These are phyloP conservation scores for Perodicticus potto DNA, from an alignment of 2,797 vertebrate genomes.

Conservation along the genomic window DNA sequence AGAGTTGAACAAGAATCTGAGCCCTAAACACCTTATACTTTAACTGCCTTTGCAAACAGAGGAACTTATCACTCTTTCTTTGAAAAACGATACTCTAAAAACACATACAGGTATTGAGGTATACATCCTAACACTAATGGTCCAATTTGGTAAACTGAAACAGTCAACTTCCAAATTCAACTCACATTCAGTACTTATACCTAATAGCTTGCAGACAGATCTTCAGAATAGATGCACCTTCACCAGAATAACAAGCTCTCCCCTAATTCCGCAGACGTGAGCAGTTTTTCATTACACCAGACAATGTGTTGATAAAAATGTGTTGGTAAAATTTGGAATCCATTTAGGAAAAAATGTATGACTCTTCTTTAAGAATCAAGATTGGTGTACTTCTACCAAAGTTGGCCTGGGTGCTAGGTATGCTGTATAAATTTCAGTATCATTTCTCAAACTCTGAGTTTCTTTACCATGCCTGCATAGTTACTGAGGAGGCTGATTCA, in stretches of 20 bases:
- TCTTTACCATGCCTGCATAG: constrained; percentile 63
- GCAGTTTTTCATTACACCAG: constrained; percentile 12
- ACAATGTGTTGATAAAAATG: constrained; percentile 14
- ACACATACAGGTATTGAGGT: not conserved
- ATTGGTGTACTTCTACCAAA: not conserved
- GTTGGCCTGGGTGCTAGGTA: not conserved
- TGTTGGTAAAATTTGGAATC: constrained; percentile 29
- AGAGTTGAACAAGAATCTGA: constrained; percentile 11
- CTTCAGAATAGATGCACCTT: constrained; percentile 32
- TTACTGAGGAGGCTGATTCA: constrained; percentile 49
- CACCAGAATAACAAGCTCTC: constrained; percentile 21
- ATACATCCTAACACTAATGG: not conserved
- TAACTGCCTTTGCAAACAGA: constrained; percentile 5
- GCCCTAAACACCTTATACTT: not conserved
- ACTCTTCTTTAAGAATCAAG: constrained; percentile 46
- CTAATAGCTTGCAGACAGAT: not conserved
- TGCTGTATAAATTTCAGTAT: not conserved
- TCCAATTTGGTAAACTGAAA: constrained; percentile 3
- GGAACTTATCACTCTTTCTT: constrained; percentile 6
- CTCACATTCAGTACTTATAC: not conserved
- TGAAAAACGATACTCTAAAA: constrained; percentile 48
- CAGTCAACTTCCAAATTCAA: constrained; percentile 49
- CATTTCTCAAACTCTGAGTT: constrained; percentile 57
- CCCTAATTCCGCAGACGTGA: not conserved
- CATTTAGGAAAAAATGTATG: not conserved